Base-by-base conservation (phyloP, 2,888 invertebrate genomes). In the Drosophila neoperkinsi region DNA sequence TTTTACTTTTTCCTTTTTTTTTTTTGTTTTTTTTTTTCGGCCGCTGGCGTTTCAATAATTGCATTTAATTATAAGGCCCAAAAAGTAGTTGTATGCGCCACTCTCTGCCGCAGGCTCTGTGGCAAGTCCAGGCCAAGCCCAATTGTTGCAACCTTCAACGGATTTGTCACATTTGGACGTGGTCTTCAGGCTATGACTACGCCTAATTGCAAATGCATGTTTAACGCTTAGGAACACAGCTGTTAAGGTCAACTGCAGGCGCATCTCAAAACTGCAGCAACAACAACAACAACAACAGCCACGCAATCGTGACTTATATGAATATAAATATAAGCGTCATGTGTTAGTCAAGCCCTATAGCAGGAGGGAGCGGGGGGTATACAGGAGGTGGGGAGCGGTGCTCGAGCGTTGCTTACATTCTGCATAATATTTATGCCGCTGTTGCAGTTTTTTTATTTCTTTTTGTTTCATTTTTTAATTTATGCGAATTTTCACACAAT, bases 61-160 rank as follows among this genome's bases (percentile, higher is more conserved):
- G 91, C 91, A 91, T 91, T 91, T 91, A 91, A 91, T 91, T 92
- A 91, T 86, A 88, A 90, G 79, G 81, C 83, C 81, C 78, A 79
- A 77, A 80, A 60, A 33, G 61, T 71, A 30, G 36, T 38, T 56
- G 30, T 66, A n/a, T 57, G 51, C 51, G 65, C 74, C 63, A 64
- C 59, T 56, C 46, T 41, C 53, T 30, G 74, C 71, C 65, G 57
- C 77, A 71, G 79, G 81, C 74, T 57, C 62, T 58, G 36, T 51
- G 65, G 62, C 75, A 74, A 43, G 69, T 64, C 77, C 77, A 66
- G 77, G 77, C 77, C 77, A 76, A 76, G 79, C 77, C 80, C 80
- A 57, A 52, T 53, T 28, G 53, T 18, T 11, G 18, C 79, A 79
- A 69, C 80, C 80, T 79, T 79, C 78, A 67, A 55, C 53, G 76